A percentile compares a stretch with the other conserved stretches of the same genome.
phyloP scores from a whole-genome alignment of 1,140 invertebrate species.

The Psilanteris sp. region DNA sequence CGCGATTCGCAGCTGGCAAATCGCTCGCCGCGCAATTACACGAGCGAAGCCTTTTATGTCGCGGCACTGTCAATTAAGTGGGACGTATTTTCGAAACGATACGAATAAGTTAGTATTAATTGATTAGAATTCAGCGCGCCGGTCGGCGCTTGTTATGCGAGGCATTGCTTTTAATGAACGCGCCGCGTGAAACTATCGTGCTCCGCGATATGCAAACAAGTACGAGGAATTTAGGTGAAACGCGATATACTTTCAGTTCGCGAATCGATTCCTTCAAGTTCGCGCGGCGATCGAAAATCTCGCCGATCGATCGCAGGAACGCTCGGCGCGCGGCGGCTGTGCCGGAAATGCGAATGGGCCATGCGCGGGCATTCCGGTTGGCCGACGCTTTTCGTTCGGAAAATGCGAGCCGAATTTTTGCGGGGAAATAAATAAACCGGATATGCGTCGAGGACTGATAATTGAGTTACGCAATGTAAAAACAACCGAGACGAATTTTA shows the following conservation, averaged over 20 bases:
- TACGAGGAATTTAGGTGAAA: slow-evolving; percentile 44
- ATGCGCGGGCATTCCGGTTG: no score
- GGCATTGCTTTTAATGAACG: slow-evolving; percentile 19
- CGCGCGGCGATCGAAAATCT: no score
- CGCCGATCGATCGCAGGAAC: no score
- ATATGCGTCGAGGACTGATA: no score
- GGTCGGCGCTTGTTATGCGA: slow-evolving; percentile 10
- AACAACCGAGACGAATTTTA: no score
- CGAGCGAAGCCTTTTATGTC: slow-evolving; percentile 27
- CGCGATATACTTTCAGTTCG: slow-evolving; percentile 26
- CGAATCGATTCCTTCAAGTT: no score
- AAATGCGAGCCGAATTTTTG: no score
- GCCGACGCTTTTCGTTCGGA: no score
- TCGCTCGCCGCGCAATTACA: slow-evolving; percentile 18
- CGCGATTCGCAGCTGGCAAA: slow-evolving; percentile 34
- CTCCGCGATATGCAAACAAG: slow-evolving; percentile 32
- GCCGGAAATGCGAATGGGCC: no score
- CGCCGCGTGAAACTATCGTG: slow-evolving; percentile 20
- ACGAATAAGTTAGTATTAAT: slow-evolving; percentile 37
- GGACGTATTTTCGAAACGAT: slow-evolving; percentile 18
- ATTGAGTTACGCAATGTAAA: no score
- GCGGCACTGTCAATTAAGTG: slow-evolving; percentile 28
- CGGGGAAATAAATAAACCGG: no score
- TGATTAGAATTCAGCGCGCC: slow-evolving; percentile 32
- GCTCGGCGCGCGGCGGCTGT: no score